These are phyloP conservation scores for Laothoe populi DNA, from an alignment of 2,888 invertebrate genomes.

Conservation along the genomic window DNA sequence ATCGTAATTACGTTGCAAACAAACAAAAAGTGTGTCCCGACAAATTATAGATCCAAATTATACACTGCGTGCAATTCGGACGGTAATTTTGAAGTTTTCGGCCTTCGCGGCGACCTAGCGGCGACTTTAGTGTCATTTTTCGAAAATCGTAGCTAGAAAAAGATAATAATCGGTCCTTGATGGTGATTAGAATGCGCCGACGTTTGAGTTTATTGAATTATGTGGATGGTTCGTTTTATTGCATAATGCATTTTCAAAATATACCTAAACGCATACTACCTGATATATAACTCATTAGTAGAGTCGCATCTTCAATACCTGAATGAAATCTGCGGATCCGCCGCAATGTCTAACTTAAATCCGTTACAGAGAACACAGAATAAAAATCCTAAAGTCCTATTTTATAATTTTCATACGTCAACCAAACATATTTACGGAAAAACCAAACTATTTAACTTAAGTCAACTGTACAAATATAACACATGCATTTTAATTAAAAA, in stretches of 20 bases:
- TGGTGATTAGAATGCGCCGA: slow-evolving; percentile 32
- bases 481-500: too few relatives aligned
- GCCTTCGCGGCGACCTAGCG: slow-evolving; percentile 45
- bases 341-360: too few relatives aligned
- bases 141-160: slow-evolving; percentile 43
- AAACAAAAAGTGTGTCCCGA: slow-evolving; percentile 57
- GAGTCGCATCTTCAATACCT: too few relatives aligned
- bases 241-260: neutral
- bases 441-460: too few relatives aligned
- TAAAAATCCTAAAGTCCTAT: too few relatives aligned
- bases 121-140: slow-evolving; percentile 60
- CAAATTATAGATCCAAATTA: slow-evolving; percentile 76
- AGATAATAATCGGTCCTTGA: slow-evolving; percentile 47
- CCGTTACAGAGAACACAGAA: too few relatives aligned
- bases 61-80: slow-evolving; percentile 44
- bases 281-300: too few relatives aligned
- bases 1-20: slow-evolving; percentile 57
- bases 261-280: too few relatives aligned
- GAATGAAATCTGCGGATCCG: too few relatives aligned
- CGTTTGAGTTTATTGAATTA: slow-evolving; percentile 16
- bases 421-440: too few relatives aligned
- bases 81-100: slow-evolving; percentile 51
- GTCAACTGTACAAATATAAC: too few relatives aligned
- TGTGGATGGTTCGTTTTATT: slow-evolving; percentile 3
- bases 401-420: too few relatives aligned